Conservation (phyloP, 2,113 vertebrate species). For the Equus przewalskii region DNA sequence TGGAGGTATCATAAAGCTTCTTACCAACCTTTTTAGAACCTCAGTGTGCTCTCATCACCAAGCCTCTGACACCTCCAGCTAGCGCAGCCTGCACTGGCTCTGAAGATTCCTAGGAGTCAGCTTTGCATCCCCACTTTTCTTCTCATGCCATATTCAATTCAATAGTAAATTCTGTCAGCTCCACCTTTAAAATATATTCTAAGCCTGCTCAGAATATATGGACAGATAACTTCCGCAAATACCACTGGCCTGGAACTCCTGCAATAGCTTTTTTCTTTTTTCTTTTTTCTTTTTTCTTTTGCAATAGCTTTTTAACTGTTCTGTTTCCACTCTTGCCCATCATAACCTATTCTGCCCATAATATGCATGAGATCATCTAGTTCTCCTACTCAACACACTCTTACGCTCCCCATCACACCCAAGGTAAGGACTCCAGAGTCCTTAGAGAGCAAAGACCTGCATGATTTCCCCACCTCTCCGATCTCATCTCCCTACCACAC, state of each 20-base stretch:
- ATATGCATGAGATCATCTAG: not conserved
- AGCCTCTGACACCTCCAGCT: not conserved
- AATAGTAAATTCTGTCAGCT: not conserved
- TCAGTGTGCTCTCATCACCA: not conserved
- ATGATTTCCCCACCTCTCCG: not conserved
- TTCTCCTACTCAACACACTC: not conserved
- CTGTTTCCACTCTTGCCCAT: not conserved
- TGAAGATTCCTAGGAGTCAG: not conserved
- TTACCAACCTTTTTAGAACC: not conserved
- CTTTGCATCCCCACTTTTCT: not conserved
- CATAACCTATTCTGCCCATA: not conserved
- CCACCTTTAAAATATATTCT: conserved; percentile 30
- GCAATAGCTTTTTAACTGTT: not conserved
- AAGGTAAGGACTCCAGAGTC: not conserved
- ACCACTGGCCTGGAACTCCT: not conserved
- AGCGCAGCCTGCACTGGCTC: not conserved
- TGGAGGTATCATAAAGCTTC: not conserved
- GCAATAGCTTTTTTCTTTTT: not conserved
- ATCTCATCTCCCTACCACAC: not conserved
- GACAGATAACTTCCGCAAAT: not conserved
- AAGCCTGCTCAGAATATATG: not conserved
- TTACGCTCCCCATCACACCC: not conserved
- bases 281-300: not conserved
- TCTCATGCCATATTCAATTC: not conserved
- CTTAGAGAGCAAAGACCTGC: not conserved